phyloP scores from a whole-genome alignment of 2,113 vertebrate species.

The Orycteropus afer region DNA sequence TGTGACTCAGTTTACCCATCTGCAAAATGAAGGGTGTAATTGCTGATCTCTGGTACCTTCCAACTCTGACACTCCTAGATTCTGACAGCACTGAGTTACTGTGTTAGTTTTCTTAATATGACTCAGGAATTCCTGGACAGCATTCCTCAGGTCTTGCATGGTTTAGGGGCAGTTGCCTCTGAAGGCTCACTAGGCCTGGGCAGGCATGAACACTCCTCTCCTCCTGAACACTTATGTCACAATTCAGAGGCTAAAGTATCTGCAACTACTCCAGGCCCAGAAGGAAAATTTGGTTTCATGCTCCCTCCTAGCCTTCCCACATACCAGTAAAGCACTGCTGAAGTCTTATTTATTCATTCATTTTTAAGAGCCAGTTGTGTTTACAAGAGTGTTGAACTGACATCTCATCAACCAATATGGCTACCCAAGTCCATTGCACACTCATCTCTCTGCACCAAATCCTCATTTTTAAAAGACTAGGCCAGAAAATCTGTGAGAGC shows the following conservation, averaged over 20 bases:
- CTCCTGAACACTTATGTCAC: neutral
- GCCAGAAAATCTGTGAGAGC: neutral
- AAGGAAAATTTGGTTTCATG: neutral
- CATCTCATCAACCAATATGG: neutral
- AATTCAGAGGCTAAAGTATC: neutral
- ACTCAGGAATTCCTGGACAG: neutral
- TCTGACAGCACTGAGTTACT: neutral
- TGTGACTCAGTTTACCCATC: neutral
- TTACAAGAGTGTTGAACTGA: neutral
- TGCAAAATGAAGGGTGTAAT: neutral
- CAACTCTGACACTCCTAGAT: neutral
- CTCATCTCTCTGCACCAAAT: neutral
- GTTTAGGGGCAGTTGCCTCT: neutral
- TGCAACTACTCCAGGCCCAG: neutral
- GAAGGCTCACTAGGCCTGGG: neutral
- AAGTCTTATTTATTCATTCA: constrained; percentile 40
- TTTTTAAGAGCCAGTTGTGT: constrained; percentile 12
- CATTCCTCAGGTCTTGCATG: neutral
- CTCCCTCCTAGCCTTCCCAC: neutral
- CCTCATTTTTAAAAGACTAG: neutral
- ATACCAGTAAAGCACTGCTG: neutral
- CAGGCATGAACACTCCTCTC: neutral
- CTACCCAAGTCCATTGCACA: neutral
- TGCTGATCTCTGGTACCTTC: neutral
- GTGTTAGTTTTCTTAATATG: neutral